Evolutionary conservation across 2,888 invertebrate species (phyloP).

Genomic region (Horisme vitalbata): DNA sequence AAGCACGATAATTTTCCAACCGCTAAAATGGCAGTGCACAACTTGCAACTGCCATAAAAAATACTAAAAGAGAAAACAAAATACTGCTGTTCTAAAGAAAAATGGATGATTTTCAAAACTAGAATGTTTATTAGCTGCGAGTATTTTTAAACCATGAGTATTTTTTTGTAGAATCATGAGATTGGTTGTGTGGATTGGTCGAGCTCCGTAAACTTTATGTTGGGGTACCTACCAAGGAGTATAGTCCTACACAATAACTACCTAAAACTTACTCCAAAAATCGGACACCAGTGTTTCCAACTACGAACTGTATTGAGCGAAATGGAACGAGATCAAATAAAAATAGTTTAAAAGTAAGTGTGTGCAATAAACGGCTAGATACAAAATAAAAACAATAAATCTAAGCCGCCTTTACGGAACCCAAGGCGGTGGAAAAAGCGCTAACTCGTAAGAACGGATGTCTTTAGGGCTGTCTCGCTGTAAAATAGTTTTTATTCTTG

Average conservation of each 20-base stretch:
- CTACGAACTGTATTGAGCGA: neutral
- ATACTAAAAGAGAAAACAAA: constrained; percentile 11
- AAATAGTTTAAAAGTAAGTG: constrained; percentile 14
- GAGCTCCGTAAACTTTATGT: no score
- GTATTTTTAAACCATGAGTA: constrained; percentile 5
- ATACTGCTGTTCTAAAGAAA: constrained; percentile 3
- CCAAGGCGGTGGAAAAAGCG: constrained; percentile 50
- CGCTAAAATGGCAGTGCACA: constrained; percentile 17
- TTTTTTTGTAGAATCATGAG: no score
- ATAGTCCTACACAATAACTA: no score
- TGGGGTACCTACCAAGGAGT: no score
- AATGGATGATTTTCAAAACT: constrained; percentile 17
- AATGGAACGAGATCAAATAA: constrained; percentile 7
- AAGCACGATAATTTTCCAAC: constrained; percentile 3
- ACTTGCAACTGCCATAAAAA: constrained; percentile 17
- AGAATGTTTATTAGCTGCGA: constrained; percentile 10
- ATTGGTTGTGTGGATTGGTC: no score
- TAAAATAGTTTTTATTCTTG: neutral
- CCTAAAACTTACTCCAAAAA: no score
- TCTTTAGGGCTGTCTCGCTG: constrained; percentile 43
- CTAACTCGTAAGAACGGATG: constrained; percentile 48
- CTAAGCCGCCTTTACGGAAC: constrained; percentile 36
- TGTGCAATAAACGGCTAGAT: constrained; percentile 26
- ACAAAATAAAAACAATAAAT: constrained; percentile 43
- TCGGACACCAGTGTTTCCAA: no score